Evolutionary conservation across 2,113 vertebrate genomes (phyloP).

Genomic region (Hiodon tergisus): DNA sequence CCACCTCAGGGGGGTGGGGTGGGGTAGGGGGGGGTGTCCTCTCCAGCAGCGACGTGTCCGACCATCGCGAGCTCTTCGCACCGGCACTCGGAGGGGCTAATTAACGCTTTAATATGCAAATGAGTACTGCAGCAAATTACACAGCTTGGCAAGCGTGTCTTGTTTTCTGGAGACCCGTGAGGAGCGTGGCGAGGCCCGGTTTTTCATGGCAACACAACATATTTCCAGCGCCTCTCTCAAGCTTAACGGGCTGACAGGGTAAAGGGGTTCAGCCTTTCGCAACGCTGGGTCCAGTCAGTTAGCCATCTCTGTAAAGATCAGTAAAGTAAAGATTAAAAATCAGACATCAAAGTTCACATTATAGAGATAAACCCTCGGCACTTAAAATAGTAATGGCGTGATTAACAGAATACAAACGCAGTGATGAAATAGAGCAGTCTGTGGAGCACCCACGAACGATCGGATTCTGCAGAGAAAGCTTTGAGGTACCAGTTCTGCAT

Average conservation of each 20-base stretch:
- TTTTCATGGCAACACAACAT: slow-evolving; percentile 5
- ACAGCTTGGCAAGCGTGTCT: slow-evolving; percentile 80
- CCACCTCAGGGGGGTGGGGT: slow-evolving; percentile 14
- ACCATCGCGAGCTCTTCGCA: slow-evolving; percentile 70
- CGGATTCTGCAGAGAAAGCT: not conserved
- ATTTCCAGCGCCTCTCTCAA: not conserved
- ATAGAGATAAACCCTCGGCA: not conserved
- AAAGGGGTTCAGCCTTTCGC: not conserved
- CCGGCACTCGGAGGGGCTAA: slow-evolving; percentile 83
- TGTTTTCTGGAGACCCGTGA: slow-evolving; percentile 49
- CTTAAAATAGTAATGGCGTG: not conserved
- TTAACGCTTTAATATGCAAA: slow-evolving; percentile 97
- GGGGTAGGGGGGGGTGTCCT: slow-evolving; percentile 16
- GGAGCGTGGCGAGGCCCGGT: slow-evolving; percentile 40
- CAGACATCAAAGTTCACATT: not conserved
- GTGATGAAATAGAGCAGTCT: not conserved
- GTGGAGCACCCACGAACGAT: not conserved
- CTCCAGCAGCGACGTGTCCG: slow-evolving; percentile 57
- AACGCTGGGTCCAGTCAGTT: not conserved
- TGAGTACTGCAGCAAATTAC: slow-evolving; percentile 79
- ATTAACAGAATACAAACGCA: not conserved
- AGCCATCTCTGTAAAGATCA: not conserved
- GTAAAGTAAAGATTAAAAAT: not conserved
- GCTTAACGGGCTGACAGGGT: not conserved
- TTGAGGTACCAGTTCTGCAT: not conserved